phyloP scores from a whole-genome alignment of 2,797 vertebrate genomes.

The Sebastes kiyomatsui region DNA sequence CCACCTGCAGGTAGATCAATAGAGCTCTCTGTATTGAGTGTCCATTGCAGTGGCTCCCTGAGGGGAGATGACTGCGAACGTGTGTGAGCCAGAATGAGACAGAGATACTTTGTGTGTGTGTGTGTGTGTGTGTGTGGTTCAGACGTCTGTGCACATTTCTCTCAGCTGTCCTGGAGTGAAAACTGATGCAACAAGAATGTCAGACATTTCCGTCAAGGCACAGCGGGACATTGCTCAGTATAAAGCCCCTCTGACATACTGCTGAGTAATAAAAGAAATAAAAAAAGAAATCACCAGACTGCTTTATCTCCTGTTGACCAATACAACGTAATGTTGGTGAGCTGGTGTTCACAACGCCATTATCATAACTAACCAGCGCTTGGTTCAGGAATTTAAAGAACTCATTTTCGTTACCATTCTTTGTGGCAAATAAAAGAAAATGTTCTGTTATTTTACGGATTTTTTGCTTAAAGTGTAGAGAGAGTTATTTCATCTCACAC shows the following conservation, averaged over 20 bases:
- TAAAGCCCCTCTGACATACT: slow-evolving; percentile 15
- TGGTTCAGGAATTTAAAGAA: too few relatives aligned
- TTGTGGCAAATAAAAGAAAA: too few relatives aligned
- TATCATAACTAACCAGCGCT: too few relatives aligned
- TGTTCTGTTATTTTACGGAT: too few relatives aligned
- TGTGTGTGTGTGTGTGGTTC: background rate
- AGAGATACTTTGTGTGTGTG: background rate
- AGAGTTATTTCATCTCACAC: too few relatives aligned
- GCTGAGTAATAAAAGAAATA: slow-evolving; percentile 3
- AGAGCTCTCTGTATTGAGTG: slow-evolving; percentile 45
- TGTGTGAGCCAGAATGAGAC: slow-evolving; percentile 4
- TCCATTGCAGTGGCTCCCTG: slow-evolving; percentile 31
- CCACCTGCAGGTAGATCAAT: slow-evolving; percentile 57
- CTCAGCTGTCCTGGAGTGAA: slow-evolving; percentile 41
- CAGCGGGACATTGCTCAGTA: background rate
- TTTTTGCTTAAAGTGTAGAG: too few relatives aligned
- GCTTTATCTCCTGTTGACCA: slow-evolving; percentile 2
- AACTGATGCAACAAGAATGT: slow-evolving; percentile 45
- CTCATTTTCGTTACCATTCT: too few relatives aligned
- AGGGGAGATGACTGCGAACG: slow-evolving; percentile 1
- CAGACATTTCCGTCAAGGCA: slow-evolving; percentile 27
- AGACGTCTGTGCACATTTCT: slow-evolving; percentile 12
- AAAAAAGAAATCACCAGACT: background rate
- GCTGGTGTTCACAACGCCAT: too few relatives aligned
- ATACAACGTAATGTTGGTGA: background rate